Evolutionary conservation across 1,140 invertebrate genomes (phyloP).

Genomic region (Penaeus chinensis): DNA sequence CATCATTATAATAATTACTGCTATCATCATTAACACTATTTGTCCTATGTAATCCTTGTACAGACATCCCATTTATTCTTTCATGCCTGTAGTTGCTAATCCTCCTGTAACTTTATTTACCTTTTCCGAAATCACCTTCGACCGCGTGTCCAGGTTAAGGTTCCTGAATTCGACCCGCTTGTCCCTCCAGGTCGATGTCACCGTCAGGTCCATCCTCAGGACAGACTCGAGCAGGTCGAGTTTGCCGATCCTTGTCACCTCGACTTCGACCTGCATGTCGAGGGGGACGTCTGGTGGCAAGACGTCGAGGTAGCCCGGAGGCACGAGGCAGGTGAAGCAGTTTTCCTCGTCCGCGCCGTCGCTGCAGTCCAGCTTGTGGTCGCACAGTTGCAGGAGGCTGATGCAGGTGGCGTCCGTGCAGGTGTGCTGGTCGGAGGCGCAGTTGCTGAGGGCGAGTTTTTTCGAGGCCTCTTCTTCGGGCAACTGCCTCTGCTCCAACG

Average conservation of each 20-base stretch:
- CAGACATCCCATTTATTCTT: no score
- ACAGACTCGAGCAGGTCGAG: constrained; percentile 19
- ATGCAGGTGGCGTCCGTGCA: constrained; percentile 33
- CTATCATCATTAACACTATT: no score
- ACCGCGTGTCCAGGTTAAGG: neutral
- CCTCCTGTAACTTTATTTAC: no score
- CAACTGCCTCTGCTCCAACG: neutral
- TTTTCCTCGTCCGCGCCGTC: constrained; percentile 27
- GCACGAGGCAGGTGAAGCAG: constrained; percentile 36
- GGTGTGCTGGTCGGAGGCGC: constrained; percentile 16
- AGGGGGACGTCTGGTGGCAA: constrained; percentile 27
- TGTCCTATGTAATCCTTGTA: no score
- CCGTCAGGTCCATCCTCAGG: neutral
- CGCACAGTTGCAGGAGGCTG: constrained; percentile 12
- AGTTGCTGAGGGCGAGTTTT: constrained; percentile 10
- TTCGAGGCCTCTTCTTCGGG: neutral
- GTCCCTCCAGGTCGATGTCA: constrained; percentile 26
- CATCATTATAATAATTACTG: no score
- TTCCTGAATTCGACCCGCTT: constrained; percentile 29
- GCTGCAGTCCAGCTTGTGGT: constrained; percentile 24
- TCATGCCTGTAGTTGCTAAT: no score
- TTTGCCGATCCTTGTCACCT: constrained; percentile 22
- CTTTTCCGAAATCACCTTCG: no score
- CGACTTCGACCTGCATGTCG: constrained; percentile 1
- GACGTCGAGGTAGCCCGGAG: constrained; percentile 21